phyloP scores from a whole-genome alignment of 2,797 vertebrate genomes.

The Melanotaenia boesemani region DNA sequence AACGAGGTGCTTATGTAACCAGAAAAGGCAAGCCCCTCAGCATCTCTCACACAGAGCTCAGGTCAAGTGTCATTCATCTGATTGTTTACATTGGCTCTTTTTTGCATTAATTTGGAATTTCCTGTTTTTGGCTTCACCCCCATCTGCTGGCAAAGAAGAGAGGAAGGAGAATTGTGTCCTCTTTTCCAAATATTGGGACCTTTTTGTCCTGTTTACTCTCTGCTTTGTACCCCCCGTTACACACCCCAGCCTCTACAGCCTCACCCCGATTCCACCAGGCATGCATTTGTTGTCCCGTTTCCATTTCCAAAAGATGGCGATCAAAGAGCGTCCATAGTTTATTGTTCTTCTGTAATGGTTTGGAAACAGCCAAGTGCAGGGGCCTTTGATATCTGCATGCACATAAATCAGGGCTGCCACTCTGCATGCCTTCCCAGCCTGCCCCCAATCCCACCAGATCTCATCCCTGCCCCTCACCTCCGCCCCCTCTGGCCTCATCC shows the following conservation, averaged over 20 bases:
- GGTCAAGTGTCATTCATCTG: conserved; percentile 79
- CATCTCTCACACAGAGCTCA: conserved; percentile 54
- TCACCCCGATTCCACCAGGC: conserved; percentile 60
- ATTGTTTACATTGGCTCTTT: conserved; percentile 80
- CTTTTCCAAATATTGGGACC: conserved; percentile 66
- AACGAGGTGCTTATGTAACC: conserved; percentile 77
- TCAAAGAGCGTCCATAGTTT: conserved; percentile 78
- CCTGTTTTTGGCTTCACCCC: conserved; percentile 76
- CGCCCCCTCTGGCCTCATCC: conserved; percentile 34
- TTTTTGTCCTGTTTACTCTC: conserved; percentile 46
- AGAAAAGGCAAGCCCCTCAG: conserved; percentile 59
- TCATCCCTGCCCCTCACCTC: conserved; percentile 49
- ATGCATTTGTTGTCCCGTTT: conserved; percentile 74
- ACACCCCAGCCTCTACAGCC: conserved; percentile 42
- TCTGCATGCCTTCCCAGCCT: conserved; percentile 62
- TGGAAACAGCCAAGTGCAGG: conserved; percentile 81
- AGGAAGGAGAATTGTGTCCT: conserved; percentile 48
- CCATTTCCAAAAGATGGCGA: conserved; percentile 63
- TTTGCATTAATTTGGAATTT: conserved; percentile 85
- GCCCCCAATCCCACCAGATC: conserved; percentile 45
- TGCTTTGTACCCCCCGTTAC: conserved; percentile 33
- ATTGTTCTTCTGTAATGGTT: conserved; percentile 85
- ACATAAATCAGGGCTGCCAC: conserved; percentile 79
- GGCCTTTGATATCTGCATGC: conserved; percentile 79
- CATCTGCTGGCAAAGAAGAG: conserved; percentile 36